Base-by-base conservation (phyloP, 2,888 invertebrate species). In the Bombylius discolor region DNA sequence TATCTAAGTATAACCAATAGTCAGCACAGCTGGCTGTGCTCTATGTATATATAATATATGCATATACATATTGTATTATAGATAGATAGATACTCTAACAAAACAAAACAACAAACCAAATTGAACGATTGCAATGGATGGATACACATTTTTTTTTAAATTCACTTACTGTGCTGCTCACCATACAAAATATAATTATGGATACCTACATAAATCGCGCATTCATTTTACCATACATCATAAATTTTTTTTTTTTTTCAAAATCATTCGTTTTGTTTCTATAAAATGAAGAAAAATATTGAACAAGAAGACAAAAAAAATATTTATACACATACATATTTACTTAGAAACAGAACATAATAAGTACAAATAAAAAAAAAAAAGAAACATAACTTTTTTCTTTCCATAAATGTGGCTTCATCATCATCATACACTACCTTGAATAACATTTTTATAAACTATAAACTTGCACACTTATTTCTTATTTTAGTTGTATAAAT, bases 171-270 rank as follows among this genome's bases (percentile, higher is more conserved):
- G 6, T 36, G 9, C 36, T 36, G 9, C 36, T 8, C 9, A 36
- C 9, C 36, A 9, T 36, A 36, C 36, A 36, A 36, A 36, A 36
- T 36, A 36, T 36, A 36, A 36, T 8, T 36, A 36, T 9, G 9
- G 36, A 6, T 36, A 36, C 36, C 36, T 42, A 11, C 12, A 42
- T 42, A 42, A 42, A 42, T 42, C 39, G 39, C 39, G 39, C 88
- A 87, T 65, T 89, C 88, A 68, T 90, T 91, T 80, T 91, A 91
- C 65, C 90, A 78, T 66, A 90, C 90, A 73, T 91, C 91, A 68
- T 91, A 36, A 9, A 8, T 36, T 36, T 36, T 42, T 42, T 39
- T 39, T 39, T 36, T 36, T 36, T 36, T 36, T 9, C 36, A 23
- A 23, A 23, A 23, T 23, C 23, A 23, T 23, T 23, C 23, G 3